These are phyloP conservation scores for Stenodema calcarata DNA, from an alignment of 2,888 invertebrate genomes.

Conservation along the genomic window DNA sequence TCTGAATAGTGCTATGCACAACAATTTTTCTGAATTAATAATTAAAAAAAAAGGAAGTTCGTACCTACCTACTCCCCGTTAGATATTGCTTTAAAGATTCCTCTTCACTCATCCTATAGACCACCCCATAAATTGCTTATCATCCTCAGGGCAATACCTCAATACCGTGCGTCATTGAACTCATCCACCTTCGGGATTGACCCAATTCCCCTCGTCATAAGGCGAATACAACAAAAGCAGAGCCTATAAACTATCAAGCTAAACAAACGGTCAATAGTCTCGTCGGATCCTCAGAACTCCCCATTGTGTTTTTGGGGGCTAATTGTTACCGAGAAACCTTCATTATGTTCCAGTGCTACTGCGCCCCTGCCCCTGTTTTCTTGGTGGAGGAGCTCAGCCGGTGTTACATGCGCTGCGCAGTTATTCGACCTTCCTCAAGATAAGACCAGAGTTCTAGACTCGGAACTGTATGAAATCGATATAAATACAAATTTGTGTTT, in stretches of 20 bases:
- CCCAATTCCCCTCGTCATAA: neutral
- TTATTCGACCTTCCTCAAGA: neutral
- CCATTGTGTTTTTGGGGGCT: neutral
- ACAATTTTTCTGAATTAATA: no score
- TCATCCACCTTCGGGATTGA: neutral
- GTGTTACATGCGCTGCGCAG: neutral
- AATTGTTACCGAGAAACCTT: constrained; percentile 12
- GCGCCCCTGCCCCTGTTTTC: neutral
- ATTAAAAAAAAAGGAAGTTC: no score
- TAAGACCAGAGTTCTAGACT: no score
- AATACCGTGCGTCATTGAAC: neutral
- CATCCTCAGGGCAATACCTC: neutral
- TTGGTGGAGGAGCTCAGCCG: neutral
- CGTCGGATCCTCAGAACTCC: neutral
- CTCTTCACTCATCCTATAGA: neutral
- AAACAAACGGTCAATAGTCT: constrained; percentile 5
- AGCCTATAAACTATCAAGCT: constrained; percentile 1
- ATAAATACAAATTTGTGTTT: no score
- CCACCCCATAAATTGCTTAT: neutral
- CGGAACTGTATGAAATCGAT: no score
- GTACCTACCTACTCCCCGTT: no score
- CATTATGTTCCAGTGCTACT: neutral
- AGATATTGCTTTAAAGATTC: neutral
- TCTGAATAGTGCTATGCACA: no score
- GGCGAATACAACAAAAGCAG: neutral